Conservation (phyloP, 2,113 vertebrate species). For the Psophia crepitans region DNA sequence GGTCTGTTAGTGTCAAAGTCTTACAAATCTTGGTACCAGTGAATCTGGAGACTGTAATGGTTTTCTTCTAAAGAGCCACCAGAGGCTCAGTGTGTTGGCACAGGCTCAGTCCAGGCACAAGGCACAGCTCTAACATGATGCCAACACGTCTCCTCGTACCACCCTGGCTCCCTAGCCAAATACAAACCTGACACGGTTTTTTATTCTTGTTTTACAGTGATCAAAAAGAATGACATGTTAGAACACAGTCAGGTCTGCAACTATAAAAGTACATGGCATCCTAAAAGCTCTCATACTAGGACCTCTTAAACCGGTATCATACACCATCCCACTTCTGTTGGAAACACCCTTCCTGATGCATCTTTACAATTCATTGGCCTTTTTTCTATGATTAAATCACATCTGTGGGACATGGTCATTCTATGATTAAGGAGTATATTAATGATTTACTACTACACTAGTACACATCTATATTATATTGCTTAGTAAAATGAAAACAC, state of each 20-base stretch:
- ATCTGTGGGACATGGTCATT: not conserved
- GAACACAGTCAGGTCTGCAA: not conserved
- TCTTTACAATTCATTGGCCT: not conserved
- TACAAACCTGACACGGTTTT: rapidly evolving
- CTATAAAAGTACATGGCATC: not conserved
- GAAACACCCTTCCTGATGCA: not conserved
- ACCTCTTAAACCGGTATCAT: not conserved
- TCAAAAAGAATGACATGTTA: not conserved
- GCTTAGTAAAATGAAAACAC: slow-evolving; percentile 56
- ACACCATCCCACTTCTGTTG: not conserved
- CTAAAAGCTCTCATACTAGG: not conserved
- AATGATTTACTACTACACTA: slow-evolving; percentile 41
- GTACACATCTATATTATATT: slow-evolving; percentile 24
- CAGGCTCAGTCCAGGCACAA: not conserved
- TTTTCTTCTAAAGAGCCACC: not conserved
- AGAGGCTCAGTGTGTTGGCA: not conserved
- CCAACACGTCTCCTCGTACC: rapidly evolving
- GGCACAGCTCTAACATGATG: not conserved
- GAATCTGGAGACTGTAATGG: not conserved
- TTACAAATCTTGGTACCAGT: not conserved
- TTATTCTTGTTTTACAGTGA: not conserved
- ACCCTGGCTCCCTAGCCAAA: not conserved
- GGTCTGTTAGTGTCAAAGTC: not conserved
- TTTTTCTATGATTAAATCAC: not conserved
- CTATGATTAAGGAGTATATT: slow-evolving; percentile 30